These are phyloP conservation scores for Druceiella hillmani DNA, from an alignment of 2,888 invertebrate genomes.

Conservation along the genomic window DNA sequence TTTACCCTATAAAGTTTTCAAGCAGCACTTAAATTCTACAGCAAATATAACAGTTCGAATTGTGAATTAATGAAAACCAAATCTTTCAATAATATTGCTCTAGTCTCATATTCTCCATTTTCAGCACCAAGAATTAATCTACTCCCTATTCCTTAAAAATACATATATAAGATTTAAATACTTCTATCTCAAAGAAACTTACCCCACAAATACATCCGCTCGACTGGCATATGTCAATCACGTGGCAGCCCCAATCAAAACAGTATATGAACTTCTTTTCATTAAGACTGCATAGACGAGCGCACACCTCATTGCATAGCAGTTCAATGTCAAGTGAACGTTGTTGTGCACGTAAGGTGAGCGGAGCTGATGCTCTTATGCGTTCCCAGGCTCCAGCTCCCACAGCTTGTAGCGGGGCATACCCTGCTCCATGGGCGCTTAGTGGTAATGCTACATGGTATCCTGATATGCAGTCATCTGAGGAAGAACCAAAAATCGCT, in stretches of 20 bases:
- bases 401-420: conserved; percentile 60
- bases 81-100: too few species aligned
- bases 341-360: conserved; percentile 39
- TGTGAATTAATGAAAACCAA: too few species aligned
- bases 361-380: conserved; percentile 26
- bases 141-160: too few species aligned
- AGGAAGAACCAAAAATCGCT: too few species aligned
- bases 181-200: conserved; percentile 23
- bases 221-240: conserved; percentile 48
- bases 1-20: too few species aligned
- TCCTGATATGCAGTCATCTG: conserved; percentile 65
- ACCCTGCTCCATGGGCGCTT: conserved; percentile 65
- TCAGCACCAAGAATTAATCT: too few species aligned
- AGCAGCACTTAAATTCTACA: too few species aligned
- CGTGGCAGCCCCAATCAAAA: conserved; percentile 52
- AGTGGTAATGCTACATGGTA: conserved; percentile 70
- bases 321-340: conserved; percentile 46
- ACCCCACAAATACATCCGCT: conserved; percentile 50
- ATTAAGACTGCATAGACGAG: conserved; percentile 39
- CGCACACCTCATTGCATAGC: conserved; percentile 48
- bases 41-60: too few species aligned
- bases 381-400: conserved; percentile 45
- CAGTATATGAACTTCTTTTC: conserved; percentile 48
- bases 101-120: too few species aligned
- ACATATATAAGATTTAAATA: too few species aligned